Conservation (phyloP, 1,140 invertebrate species). For the Zaprionus taronus region DNA sequence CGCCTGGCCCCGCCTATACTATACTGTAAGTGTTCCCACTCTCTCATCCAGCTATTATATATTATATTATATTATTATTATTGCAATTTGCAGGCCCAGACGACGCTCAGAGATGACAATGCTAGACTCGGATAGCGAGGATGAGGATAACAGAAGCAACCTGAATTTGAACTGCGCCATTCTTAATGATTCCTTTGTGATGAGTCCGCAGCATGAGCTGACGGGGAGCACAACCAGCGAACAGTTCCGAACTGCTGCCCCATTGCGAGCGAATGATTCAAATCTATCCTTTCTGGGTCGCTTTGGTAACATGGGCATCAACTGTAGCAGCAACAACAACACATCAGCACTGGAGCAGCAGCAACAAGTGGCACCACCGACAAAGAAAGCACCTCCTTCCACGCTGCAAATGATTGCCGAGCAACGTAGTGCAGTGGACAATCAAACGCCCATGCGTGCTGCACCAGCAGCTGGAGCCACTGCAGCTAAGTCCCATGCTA, state of each 20-base stretch:
- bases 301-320: slow-evolving; percentile 72
- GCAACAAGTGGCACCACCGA: neutral
- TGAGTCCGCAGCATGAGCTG: slow-evolving; percentile 69
- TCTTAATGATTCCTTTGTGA: slow-evolving; percentile 79
- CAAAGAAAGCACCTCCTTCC: slow-evolving; percentile 36
- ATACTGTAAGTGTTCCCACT: slow-evolving; percentile 35
- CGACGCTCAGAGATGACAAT: slow-evolving; percentile 65
- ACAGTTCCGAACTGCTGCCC: slow-evolving; percentile 1
- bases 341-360: slow-evolving; percentile 36
- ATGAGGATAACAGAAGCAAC: slow-evolving; percentile 62
- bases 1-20: neutral
- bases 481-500: slow-evolving; percentile 29
- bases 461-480: neutral
- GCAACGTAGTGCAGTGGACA: slow-evolving; percentile 44
- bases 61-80: neutral
- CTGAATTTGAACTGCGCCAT: slow-evolving; percentile 81
- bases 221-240: slow-evolving; percentile 41
- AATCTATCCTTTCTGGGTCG: slow-evolving; percentile 68
- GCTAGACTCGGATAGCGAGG: slow-evolving; percentile 77
- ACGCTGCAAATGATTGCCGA: slow-evolving; percentile 53
- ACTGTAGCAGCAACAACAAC: slow-evolving; percentile 47
- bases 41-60: too few relatives aligned
- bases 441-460: slow-evolving; percentile 55
- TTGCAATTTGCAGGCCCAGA: slow-evolving; percentile 58
- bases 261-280: slow-evolving; percentile 41